A percentile compares a stretch with the other conserved stretches of the same genome.
Evolutionary conservation across 2,113 vertebrate species (phyloP).

Genomic region (Eolophus roseicapilla): DNA sequence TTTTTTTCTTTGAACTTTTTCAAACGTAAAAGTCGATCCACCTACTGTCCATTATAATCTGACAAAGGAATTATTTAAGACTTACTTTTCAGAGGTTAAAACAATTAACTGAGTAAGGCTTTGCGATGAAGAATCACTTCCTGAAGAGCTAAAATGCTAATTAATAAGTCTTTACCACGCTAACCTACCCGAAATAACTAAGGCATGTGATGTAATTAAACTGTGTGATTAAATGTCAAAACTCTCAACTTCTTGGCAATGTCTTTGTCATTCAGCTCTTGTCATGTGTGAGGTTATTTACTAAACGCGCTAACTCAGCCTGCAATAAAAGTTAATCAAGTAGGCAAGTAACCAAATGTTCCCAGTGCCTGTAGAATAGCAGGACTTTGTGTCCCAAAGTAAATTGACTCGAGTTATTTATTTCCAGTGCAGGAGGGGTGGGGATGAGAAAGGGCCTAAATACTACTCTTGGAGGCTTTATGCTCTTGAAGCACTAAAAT

Average conservation of each 20-base stretch:
- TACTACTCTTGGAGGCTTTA: neutral
- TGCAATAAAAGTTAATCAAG: neutral
- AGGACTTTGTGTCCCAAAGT: neutral
- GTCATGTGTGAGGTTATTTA: neutral
- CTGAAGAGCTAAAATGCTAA: neutral
- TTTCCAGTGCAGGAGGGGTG: neutral
- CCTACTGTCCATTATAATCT: neutral
- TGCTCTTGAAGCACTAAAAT: neutral
- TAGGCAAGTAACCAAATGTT: neutral
- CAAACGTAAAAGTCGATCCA: neutral
- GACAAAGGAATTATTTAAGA: neutral
- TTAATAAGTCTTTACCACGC: neutral
- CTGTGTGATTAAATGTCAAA: neutral
- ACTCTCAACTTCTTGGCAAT: neutral
- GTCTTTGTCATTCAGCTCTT: neutral
- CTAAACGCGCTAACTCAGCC: fast-evolving
- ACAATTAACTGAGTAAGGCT: neutral
- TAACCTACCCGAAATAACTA: neutral
- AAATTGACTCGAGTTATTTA: neutral
- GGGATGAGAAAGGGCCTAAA: neutral
- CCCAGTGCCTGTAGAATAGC: neutral
- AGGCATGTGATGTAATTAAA: neutral
- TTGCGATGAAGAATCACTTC: neutral
- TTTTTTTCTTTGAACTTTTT: neutral
- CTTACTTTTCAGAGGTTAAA: neutral